Evolutionary conservation across 1,140 invertebrate species (phyloP).

Genomic region (Papilio polyxenes): DNA sequence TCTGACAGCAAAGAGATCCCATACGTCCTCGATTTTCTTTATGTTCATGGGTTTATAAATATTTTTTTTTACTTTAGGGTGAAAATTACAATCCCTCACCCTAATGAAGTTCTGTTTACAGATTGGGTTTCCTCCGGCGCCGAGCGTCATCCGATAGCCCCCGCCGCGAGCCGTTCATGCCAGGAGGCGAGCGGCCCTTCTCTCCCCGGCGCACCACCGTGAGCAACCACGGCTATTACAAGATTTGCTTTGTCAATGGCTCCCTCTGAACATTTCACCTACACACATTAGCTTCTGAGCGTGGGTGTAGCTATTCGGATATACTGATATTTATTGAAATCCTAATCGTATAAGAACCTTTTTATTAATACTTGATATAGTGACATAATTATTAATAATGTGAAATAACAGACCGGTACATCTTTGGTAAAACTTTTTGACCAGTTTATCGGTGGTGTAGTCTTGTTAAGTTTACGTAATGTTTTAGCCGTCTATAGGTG

Average conservation of each 20-base stretch:
- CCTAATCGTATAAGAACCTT: neutral
- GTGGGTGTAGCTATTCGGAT: neutral
- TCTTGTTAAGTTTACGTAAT: neutral
- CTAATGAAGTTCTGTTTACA: slow-evolving; percentile 44
- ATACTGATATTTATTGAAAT: neutral
- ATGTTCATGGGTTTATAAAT: no score
- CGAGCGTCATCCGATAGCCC: slow-evolving; percentile 80
- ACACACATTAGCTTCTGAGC: slow-evolving; percentile 52
- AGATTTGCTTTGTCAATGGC: slow-evolving; percentile 82
- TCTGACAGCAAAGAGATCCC: no score
- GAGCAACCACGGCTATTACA: slow-evolving; percentile 80
- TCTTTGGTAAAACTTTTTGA: neutral
- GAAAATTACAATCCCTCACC: neutral
- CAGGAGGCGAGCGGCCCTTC: slow-evolving; percentile 64
- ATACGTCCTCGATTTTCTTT: no score
- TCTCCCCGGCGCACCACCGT: slow-evolving; percentile 75
- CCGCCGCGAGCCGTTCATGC: slow-evolving; percentile 70
- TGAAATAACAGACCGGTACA: neutral
- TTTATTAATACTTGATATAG: neutral
- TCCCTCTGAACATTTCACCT: slow-evolving; percentile 69
- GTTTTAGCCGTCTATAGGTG: neutral
- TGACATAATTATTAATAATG: neutral
- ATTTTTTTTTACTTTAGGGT: no score
- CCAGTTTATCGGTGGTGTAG: neutral
- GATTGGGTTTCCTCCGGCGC: slow-evolving; percentile 78